Percentiles rank a stretch among this genome's conserved stretches.
phyloP scores from a whole-genome alignment of 2,113 vertebrate genomes.

The Polyodon spathula region DNA sequence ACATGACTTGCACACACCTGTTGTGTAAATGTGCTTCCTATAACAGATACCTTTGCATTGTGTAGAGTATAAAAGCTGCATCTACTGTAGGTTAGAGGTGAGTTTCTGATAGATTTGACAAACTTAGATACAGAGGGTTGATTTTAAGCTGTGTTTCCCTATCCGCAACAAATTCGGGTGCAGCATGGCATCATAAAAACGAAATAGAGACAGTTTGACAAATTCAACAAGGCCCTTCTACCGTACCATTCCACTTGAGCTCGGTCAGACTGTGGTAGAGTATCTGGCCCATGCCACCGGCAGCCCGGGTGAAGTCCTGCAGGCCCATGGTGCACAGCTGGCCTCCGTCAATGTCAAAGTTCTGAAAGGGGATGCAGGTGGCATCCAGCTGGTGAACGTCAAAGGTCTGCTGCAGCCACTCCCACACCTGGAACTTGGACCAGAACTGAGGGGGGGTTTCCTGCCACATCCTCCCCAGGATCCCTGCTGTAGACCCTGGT shows the following conservation, averaged over 20 bases:
- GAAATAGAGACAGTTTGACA: background rate
- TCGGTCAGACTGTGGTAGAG: slow-evolving; percentile 82
- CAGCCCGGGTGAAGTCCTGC: slow-evolving; percentile 80
- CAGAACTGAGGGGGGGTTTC: slow-evolving; percentile 83
- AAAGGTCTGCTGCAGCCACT: slow-evolving; percentile 92
- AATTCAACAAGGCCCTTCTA: background rate
- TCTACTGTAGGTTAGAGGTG: too few relatives aligned
- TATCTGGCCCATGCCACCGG: slow-evolving; percentile 75
- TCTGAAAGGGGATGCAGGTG: slow-evolving; percentile 81
- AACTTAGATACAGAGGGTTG: too few relatives aligned
- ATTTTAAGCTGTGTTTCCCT: too few relatives aligned
- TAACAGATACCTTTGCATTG: too few relatives aligned
- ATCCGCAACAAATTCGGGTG: too few relatives aligned
- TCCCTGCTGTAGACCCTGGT: slow-evolving; percentile 47
- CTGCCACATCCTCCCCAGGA: slow-evolving; percentile 75
- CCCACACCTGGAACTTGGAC: slow-evolving; percentile 95
- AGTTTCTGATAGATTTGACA: too few relatives aligned
- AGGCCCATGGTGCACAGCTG: slow-evolving; percentile 82
- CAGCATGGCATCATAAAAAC: too few relatives aligned
- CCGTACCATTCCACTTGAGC: slow-evolving; percentile 79
- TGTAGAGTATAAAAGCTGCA: too few relatives aligned
- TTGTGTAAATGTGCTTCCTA: too few relatives aligned
- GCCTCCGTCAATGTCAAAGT: slow-evolving; percentile 85
- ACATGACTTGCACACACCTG: too few relatives aligned
- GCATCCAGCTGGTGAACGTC: slow-evolving; percentile 91